Evolutionary conservation across 23 tunicate species (phyloP).

Genomic region (Styela plicata): DNA sequence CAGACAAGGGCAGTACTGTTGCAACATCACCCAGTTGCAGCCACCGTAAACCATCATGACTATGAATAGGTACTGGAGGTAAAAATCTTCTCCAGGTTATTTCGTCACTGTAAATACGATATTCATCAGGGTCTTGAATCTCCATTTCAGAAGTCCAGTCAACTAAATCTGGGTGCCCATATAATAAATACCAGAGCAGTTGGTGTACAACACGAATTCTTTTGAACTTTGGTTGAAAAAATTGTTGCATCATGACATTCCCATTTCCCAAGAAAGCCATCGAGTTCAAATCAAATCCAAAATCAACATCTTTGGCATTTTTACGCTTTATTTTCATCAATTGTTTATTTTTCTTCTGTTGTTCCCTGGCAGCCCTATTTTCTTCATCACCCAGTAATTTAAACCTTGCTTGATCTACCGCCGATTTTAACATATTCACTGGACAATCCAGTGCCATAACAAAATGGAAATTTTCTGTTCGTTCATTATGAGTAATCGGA

Average conservation of each 20-base stretch:
- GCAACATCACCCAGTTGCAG: conserved; percentile 84
- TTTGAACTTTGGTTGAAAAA: conserved; percentile 39
- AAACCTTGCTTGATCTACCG: conserved; percentile 63
- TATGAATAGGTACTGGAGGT: conserved; percentile 71
- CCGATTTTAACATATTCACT: conserved; percentile 40
- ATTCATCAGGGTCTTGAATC: conserved; percentile 38
- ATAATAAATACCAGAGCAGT: conserved; percentile 92
- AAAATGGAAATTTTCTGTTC: conserved; percentile 53
- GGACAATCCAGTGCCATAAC: conserved; percentile 72
- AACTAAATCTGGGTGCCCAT: conserved; percentile 56
- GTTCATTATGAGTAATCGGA: conserved; percentile 43
- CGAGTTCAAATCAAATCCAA: background rate
- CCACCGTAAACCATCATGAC: conserved; percentile 58
- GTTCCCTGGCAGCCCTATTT: background rate
- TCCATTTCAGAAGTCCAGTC: background rate
- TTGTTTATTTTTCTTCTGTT: background rate
- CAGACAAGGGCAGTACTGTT: conserved; percentile 69
- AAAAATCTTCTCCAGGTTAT: conserved; percentile 78
- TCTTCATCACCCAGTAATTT: conserved; percentile 20
- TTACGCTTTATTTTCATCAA: background rate
- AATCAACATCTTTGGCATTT: background rate
- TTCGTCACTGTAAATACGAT: conserved; percentile 33
- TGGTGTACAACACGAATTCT: conserved; percentile 59
- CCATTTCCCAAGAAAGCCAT: background rate
- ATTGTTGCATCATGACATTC: background rate